These are phyloP conservation scores for Drosophila miranda DNA, from an alignment of 1,140 invertebrate species.

Conservation along the genomic window DNA sequence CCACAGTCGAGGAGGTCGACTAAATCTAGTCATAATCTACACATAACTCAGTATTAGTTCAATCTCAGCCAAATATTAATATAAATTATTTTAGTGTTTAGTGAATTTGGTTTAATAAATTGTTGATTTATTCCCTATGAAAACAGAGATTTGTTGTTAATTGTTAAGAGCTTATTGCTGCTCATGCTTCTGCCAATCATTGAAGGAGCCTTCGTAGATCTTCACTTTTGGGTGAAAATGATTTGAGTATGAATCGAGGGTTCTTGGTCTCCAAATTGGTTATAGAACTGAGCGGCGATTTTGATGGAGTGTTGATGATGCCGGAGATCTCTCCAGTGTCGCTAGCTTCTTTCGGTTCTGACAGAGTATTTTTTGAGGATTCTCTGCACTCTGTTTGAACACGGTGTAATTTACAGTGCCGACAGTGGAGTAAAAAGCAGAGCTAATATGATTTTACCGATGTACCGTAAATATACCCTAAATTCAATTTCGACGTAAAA, in stretches of 20 bases:
- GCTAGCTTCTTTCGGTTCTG: conserved; percentile 85
- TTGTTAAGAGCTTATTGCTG: not conserved
- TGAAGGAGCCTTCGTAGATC: conserved; percentile 74
- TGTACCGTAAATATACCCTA: no score
- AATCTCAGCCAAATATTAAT: conserved; percentile 18
- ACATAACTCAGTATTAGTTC: not conserved
- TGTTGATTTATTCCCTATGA: not conserved
- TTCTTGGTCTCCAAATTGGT: conserved; percentile 83
- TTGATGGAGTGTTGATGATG: conserved; percentile 86
- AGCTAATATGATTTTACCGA: no score
- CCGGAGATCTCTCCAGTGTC: conserved; percentile 86
- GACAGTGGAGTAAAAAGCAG: no score
- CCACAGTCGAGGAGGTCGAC: conserved; percentile 89
- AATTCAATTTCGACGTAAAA: no score
- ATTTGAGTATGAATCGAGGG: conserved; percentile 84
- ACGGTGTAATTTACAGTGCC: no score
- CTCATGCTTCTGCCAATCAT: conserved; percentile 83
- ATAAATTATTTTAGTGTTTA: conserved; percentile 1
- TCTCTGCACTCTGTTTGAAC: conserved; percentile 58
- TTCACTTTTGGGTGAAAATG: conserved; percentile 84
- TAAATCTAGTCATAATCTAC: conserved; percentile 78
- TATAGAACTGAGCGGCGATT: conserved; percentile 81
- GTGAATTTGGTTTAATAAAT: conserved; percentile 28
- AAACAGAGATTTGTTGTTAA: not conserved
- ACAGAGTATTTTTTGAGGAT: conserved; percentile 84